Base-by-base conservation (phyloP, 2,113 vertebrate species). In the Grallaria varia region DNA sequence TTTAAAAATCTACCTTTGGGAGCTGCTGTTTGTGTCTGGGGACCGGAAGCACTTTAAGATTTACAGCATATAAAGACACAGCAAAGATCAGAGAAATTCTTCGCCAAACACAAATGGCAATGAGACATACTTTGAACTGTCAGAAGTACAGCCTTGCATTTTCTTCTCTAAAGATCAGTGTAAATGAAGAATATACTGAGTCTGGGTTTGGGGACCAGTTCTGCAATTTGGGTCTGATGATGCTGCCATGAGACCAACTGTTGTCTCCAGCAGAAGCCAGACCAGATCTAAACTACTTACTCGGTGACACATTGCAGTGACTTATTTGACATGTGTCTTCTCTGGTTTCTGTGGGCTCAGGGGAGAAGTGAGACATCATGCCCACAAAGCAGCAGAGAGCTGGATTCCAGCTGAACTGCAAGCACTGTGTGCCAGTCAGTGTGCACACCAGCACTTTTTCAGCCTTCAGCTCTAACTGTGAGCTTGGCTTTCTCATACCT, bases 1-100 rank as follows among this genome's bases (percentile, higher is more conserved):
- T 93, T 90, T 81, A 53, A 86, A 93, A 94, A 75, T 67, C 53
- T 90, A 77, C 90, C 90, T 83, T 79, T 33, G 58, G 84, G 88
- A 90, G 27, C 64, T 82, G 49, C 80, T 37, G 24, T 81, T 76
- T 59, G 37, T 87, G 40, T 56, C 76, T 96, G 94, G 89, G 90
- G 88, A 90, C 73, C 62, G 0, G 0, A 74, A 90, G 49, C 73
- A 37, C 69, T 92, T 81, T 45, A 72, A 94, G 80, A 94, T 92
- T 92, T 88, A 68, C 1, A 3, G 60, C 30, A 10, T 87, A 58
- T 93, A 62, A 89, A 89, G 64, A 93, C 47, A 31, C 84, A 90
- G 55, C 0, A 4, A 88, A 95, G 59, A 91, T 90, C 90, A 73
- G 68, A 94, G 83, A 59, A 95, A 92, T 81, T 63, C 85, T 92